A percentile compares a stretch with the other conserved stretches of the same genome.
Conservation (phyloP, 2,888 invertebrate species). For the Lithophane ornitopus region DNA sequence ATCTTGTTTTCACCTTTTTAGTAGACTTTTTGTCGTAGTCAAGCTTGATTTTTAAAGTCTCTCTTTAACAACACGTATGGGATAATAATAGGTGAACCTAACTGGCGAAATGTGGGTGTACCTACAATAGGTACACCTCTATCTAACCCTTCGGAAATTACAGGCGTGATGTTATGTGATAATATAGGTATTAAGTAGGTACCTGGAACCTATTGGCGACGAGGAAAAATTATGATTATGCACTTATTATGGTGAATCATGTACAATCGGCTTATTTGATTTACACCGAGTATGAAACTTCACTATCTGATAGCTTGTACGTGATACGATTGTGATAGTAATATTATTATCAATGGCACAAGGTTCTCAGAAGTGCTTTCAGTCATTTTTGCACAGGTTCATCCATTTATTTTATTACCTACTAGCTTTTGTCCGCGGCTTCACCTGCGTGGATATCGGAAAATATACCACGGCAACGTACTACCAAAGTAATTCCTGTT, state of each 20-base stretch:
- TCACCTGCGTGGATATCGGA: too few relatives aligned
- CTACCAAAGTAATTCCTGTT: too few relatives aligned
- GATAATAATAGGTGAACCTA: not conserved
- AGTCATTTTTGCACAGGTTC: not conserved
- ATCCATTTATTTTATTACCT: not conserved
- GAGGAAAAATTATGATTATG: conserved; percentile 19
- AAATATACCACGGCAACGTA: too few relatives aligned
- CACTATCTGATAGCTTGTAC: conserved; percentile 32
- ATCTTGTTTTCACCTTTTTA: too few relatives aligned
- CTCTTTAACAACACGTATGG: not conserved
- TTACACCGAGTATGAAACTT: conserved; percentile 16
- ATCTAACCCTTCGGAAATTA: not conserved
- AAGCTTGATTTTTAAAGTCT: too few relatives aligned
- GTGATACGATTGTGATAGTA: conserved; percentile 15
- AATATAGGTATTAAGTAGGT: not conserved
- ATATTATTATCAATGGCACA: conserved; percentile 28
- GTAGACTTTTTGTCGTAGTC: too few relatives aligned
- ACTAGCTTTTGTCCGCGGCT: too few relatives aligned
- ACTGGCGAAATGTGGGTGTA: not conserved
- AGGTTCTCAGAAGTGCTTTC: not conserved
- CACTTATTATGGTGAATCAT: conserved; percentile 27
- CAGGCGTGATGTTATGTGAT: not conserved
- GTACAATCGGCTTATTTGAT: conserved; percentile 22
- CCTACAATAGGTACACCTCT: not conserved
- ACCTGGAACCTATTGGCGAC: not conserved